phyloP scores from a whole-genome alignment of 1,140 invertebrate genomes.

The Drosophila navojoa region DNA sequence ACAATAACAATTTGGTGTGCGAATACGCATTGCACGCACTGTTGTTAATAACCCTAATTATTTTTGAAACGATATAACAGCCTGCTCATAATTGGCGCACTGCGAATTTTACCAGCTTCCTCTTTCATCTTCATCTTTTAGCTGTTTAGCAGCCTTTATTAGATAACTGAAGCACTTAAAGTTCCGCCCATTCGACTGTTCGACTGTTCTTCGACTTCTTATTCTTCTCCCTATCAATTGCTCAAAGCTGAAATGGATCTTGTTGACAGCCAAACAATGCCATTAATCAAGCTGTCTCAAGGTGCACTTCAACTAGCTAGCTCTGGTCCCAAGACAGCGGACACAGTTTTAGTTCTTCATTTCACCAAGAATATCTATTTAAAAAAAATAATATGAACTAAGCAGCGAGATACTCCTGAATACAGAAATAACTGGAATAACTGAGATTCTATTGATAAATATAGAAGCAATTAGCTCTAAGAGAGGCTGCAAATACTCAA shows the following conservation, averaged over 20 bases:
- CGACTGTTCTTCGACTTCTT: neutral
- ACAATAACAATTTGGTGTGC: conserved; percentile 68
- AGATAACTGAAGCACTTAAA: conserved; percentile 24
- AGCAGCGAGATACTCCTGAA: neutral
- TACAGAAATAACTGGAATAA: too few relatives aligned
- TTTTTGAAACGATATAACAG: conserved; percentile 46
- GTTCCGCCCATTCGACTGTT: neutral
- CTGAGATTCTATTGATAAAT: too few relatives aligned
- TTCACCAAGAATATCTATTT: neutral
- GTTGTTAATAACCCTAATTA: conserved; percentile 77
- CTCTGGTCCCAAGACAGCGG: conserved; percentile 21
- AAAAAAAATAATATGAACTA: neutral
- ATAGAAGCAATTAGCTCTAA: too few relatives aligned
- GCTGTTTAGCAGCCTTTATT: conserved; percentile 33
- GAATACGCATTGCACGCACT: conserved; percentile 67
- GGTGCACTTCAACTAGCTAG: conserved; percentile 44
- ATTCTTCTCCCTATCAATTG: conserved; percentile 51
- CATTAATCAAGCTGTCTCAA: conserved; percentile 76
- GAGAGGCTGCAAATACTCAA: too few relatives aligned
- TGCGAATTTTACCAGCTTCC: conserved; percentile 4
- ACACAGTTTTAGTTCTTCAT: conserved; percentile 26
- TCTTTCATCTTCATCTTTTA: neutral
- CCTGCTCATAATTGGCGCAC: conserved; percentile 31
- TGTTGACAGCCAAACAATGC: conserved; percentile 72
- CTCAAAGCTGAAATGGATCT: conserved; percentile 64